These are phyloP conservation scores for Lasius fuliginosus DNA, from an alignment of 2,888 invertebrate species.

Conservation along the genomic window DNA sequence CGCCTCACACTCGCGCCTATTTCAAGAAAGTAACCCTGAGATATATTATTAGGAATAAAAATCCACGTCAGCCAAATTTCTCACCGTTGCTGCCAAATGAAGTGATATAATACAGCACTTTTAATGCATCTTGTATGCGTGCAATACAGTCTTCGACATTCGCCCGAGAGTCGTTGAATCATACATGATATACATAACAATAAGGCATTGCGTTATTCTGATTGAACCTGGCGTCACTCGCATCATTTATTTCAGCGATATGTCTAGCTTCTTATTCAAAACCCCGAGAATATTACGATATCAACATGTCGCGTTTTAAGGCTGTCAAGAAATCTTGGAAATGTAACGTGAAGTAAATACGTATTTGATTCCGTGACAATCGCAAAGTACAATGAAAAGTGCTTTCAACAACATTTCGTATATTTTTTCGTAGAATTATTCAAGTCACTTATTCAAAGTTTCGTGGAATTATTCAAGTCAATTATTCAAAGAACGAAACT, in stretches of 20 bases:
- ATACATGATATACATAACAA: neutral
- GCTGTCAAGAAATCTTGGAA: slow-evolving; percentile 33
- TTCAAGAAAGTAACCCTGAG: slow-evolving; percentile 27
- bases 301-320: slow-evolving; percentile 34
- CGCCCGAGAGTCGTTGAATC: neutral
- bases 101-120: neutral
- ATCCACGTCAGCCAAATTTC: slow-evolving; percentile 28
- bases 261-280: neutral
- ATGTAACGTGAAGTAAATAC: neutral
- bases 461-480: neutral
- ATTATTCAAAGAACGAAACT: neutral
- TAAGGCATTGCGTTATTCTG: slow-evolving; percentile 7
- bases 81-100: slow-evolving; percentile 1
- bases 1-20: slow-evolving; percentile 29
- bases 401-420: neutral
- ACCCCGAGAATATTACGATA: slow-evolving; percentile 21
- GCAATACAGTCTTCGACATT: neutral
- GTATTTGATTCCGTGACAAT: slow-evolving; percentile 22
- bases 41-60: slow-evolving; percentile 39
- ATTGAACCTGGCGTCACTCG: slow-evolving; percentile 8
- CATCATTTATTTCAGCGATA: slow-evolving; percentile 18
- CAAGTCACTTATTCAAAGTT: neutral
- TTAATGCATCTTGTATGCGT: neutral
- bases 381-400: neutral
- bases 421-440: neutral